Conservation (phyloP, 1,140 invertebrate species). For the Telenomus remus region DNA sequence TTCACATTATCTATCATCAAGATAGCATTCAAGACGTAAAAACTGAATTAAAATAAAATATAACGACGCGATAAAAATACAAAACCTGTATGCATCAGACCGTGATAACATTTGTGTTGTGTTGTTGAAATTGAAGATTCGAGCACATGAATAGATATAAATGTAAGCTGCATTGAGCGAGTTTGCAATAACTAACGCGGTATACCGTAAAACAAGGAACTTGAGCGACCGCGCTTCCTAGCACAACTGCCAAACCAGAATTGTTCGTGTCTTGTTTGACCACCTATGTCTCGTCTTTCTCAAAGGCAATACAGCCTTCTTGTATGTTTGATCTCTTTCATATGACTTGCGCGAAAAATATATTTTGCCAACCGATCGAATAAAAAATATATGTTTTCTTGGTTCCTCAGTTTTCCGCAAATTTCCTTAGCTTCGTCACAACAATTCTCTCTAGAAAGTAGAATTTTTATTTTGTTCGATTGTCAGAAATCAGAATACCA, state of each 20-base stretch:
- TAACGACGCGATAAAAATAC: conserved; percentile 2
- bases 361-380: too few relatives aligned
- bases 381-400: too few relatives aligned
- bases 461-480: not conserved
- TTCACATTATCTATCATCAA: too few relatives aligned
- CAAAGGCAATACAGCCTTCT: not conserved
- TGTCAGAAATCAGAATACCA: not conserved
- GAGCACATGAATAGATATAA: not conserved
- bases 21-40: too few relatives aligned
- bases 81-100: not conserved
- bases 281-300: conserved; percentile 54
- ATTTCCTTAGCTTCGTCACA: too few relatives aligned
- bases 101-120: conserved; percentile 3
- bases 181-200: conserved; percentile 56
- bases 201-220: conserved; percentile 56
- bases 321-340: too few relatives aligned
- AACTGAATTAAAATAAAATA: conserved; percentile 1
- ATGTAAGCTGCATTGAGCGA: not conserved
- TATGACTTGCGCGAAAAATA: too few relatives aligned
- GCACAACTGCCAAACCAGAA: conserved; percentile 51
- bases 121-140: conserved; percentile 2
- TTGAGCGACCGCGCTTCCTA: conserved; percentile 13
- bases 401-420: too few relatives aligned
- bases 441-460: too few relatives aligned
- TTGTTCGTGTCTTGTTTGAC: conserved; percentile 51